Base-by-base conservation (phyloP, 1,140 invertebrate species). In the Callitettix versicolor region DNA sequence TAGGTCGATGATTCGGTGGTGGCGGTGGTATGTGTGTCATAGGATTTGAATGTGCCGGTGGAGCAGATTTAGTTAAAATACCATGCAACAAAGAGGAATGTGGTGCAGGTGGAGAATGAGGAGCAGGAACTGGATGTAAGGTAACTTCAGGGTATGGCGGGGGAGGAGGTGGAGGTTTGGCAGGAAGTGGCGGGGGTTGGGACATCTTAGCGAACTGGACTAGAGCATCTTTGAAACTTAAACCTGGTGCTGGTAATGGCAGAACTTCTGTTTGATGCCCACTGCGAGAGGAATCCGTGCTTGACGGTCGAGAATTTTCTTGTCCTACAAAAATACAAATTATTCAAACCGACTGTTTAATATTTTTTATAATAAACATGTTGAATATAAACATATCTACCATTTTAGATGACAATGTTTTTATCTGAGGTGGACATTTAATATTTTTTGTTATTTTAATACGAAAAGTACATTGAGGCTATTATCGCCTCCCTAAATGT, bases 201-300 rank as follows among this genome's bases (percentile, higher is more conserved):
- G 63, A 66, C 58, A 70, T 57, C 67, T 83, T 85, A 1, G 84
- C 82, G 64, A 86, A 84, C 63, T 86, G 82, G 3, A 86, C 77
- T n/a, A 87, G 71, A 17, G 86, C 82, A 60, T 87, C 84, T 65
- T 85, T 86, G 65, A 85, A 87, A 55, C 80, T 82, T 55, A 77
- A 60, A 24, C 52, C 47, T 30, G 53, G 44, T 30, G 22, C 52
- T 18, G 42, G 54, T 42, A 34, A 46, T 17, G 43, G 12, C 7
- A 40, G 7, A n/a, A 24, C 18, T 22, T 58, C 48, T 14, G 56
- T 40, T 15, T 57, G 48, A 38, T 43, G 50, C 18, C 30, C 18
- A 26, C 75, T 71, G 53, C 73, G 70, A 43, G 73, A 73, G n/a
- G 74, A 74, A 55, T 77, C 75, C 3, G 71, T 70, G 57, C 71